Percentiles rank a stretch among this genome's conserved stretches.
Evolutionary conservation across 2,113 vertebrate species (phyloP).

Genomic region (Strigops habroptila): DNA sequence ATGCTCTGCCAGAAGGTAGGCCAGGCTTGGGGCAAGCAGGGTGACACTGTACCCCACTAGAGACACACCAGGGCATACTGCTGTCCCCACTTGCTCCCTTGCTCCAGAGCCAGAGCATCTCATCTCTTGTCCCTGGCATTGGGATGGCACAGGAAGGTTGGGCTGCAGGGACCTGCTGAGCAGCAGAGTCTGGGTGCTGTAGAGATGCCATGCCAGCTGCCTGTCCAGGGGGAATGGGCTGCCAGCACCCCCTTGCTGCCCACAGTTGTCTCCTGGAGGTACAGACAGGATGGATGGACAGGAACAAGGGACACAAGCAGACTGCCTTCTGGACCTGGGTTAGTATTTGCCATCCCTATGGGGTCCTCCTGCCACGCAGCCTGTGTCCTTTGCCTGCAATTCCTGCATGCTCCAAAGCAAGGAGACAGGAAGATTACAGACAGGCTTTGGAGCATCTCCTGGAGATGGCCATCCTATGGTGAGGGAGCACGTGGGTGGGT

Average conservation of each 20-base stretch:
- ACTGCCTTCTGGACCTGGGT: neutral
- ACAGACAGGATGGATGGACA: neutral
- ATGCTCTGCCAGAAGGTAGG: neutral
- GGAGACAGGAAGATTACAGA: neutral
- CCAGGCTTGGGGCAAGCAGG: fast-evolving
- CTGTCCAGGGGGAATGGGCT: neutral
- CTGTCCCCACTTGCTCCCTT: neutral
- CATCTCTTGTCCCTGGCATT: neutral
- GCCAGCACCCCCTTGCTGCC: neutral
- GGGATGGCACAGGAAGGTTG: fast-evolving
- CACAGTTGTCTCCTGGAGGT: neutral
- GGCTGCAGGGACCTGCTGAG: neutral
- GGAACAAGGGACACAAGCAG: neutral
- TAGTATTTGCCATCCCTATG: neutral
- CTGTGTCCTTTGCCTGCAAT: neutral
- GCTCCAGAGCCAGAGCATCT: neutral
- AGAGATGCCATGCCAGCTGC: neutral
- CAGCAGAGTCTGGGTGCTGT: neutral
- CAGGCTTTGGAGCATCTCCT: neutral
- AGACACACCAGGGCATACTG: neutral
- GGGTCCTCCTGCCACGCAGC: neutral
- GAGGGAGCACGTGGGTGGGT: fast-evolving
- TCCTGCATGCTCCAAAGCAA: fast-evolving
- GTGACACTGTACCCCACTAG: neutral
- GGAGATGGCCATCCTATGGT: neutral